phyloP scores from a whole-genome alignment of 2,113 vertebrate genomes.

The Ibidorhyncha struthersii region DNA sequence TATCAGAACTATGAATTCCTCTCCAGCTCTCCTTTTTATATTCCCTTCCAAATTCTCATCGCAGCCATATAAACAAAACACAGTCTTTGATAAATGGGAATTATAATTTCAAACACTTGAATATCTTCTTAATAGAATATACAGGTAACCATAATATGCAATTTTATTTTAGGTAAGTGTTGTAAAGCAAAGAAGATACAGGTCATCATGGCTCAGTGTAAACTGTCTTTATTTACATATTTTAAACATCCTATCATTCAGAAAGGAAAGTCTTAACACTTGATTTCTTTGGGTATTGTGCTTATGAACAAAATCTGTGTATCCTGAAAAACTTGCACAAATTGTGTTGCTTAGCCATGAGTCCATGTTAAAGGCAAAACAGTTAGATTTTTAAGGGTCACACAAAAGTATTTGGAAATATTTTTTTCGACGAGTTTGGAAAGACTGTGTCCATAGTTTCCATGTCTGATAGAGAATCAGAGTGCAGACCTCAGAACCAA shows the following conservation, averaged over 20 bases:
- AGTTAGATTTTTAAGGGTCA: background rate
- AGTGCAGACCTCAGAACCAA: background rate
- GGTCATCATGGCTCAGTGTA: background rate
- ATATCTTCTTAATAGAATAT: background rate
- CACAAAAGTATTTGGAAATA: background rate
- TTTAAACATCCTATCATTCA: background rate
- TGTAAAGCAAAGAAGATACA: background rate
- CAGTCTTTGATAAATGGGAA: constrained; percentile 28
- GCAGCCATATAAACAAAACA: background rate
- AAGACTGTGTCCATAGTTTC: background rate
- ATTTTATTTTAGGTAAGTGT: background rate
- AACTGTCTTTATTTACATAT: background rate
- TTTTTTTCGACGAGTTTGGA: background rate
- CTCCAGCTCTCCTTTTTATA: background rate
- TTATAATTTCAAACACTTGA: background rate
- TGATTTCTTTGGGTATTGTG: background rate
- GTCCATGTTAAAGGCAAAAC: background rate
- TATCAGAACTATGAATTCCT: background rate
- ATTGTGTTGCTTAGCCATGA: background rate
- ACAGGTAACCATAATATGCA: background rate
- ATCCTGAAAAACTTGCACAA: background rate
- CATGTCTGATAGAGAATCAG: background rate
- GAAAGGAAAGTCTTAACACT: background rate
- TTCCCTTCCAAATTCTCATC: background rate
- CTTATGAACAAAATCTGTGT: background rate